phyloP scores from a whole-genome alignment of 2,797 vertebrate genomes.

The Ctenosaura bakeri region DNA sequence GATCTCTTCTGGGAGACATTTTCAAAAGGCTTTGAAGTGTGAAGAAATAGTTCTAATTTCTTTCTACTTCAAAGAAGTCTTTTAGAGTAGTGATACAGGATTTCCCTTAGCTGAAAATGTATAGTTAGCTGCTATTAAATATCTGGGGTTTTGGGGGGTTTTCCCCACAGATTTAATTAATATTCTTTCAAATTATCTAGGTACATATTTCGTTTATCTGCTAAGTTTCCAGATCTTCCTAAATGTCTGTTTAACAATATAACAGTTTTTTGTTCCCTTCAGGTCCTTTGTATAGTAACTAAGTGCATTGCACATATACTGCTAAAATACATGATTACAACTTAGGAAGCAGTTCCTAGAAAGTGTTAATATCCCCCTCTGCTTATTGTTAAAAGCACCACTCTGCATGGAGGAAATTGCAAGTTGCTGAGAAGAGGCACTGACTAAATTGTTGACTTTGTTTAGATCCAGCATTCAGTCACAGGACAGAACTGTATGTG shows the following conservation, averaged over 20 bases:
- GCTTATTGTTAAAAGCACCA: not conserved
- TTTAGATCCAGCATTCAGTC: no score
- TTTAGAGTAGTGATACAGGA: constrained; percentile 2
- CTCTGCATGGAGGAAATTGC: not conserved
- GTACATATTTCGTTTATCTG: constrained; percentile 5
- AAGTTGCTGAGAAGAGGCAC: not conserved
- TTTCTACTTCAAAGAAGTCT: constrained; percentile 26
- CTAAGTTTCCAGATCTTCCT: not conserved
- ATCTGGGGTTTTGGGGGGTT: not conserved
- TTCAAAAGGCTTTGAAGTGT: constrained; percentile 33
- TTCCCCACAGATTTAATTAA: constrained; percentile 17
- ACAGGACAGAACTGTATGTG: not conserved
- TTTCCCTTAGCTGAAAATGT: constrained; percentile 11
- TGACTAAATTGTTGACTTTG: not conserved
- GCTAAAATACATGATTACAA: not conserved
- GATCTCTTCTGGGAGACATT: constrained; percentile 20
- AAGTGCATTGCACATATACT: not conserved
- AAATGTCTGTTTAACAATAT: not conserved
- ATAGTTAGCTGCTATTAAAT: constrained; percentile 6
- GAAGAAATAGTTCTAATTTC: constrained; percentile 19
- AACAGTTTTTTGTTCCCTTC: not conserved
- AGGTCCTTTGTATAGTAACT: not conserved
- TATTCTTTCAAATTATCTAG: constrained; percentile 7
- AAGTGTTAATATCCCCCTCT: no score
- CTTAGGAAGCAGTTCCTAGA: not conserved